Percentiles rank a stretch among this genome's conserved stretches.
Conservation (phyloP, 2,113 vertebrate species). For the Epinephelus moara region DNA sequence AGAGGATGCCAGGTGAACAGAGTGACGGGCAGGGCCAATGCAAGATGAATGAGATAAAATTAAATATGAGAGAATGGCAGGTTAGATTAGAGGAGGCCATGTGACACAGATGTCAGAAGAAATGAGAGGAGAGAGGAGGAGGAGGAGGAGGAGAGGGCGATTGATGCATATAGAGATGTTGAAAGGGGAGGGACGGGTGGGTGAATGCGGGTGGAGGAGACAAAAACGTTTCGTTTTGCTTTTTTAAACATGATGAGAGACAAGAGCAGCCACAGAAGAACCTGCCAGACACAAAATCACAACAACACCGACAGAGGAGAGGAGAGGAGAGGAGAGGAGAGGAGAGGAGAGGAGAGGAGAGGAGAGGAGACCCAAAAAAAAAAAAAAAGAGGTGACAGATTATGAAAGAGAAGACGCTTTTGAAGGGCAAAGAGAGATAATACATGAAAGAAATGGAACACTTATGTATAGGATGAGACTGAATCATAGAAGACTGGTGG, state of each 20-base stretch:
- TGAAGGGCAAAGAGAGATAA: constrained; percentile 30
- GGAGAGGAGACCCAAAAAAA: background rate
- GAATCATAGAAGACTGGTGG: constrained; percentile 58
- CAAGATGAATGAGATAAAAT: background rate
- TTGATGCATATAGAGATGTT: constrained; percentile 34
- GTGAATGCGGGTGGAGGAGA: constrained; percentile 72
- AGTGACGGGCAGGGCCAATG: constrained; percentile 5
- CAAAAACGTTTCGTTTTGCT: constrained; percentile 74
- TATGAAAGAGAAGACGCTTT: constrained; percentile 26
- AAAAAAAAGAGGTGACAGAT: too few relatives aligned
- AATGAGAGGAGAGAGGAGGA: background rate
- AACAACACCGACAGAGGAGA: constrained; percentile 10
- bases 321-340: constrained; percentile 12
- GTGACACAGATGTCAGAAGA: constrained; percentile 17
- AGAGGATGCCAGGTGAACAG: constrained; percentile 24
- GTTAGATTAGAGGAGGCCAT: constrained; percentile 16
- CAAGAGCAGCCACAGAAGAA: constrained; percentile 69
- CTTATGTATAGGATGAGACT: constrained; percentile 45
- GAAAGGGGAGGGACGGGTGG: constrained; percentile 20
- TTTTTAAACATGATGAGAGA: constrained; percentile 78
- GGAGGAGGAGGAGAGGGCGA: constrained; percentile 21
- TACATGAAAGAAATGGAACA: constrained; percentile 42
- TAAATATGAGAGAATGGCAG: constrained; percentile 21
- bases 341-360: background rate
- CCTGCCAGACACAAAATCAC: constrained; percentile 64